Conservation (phyloP, 2,797 vertebrate species). For the Phrynocephalus forsythii region DNA sequence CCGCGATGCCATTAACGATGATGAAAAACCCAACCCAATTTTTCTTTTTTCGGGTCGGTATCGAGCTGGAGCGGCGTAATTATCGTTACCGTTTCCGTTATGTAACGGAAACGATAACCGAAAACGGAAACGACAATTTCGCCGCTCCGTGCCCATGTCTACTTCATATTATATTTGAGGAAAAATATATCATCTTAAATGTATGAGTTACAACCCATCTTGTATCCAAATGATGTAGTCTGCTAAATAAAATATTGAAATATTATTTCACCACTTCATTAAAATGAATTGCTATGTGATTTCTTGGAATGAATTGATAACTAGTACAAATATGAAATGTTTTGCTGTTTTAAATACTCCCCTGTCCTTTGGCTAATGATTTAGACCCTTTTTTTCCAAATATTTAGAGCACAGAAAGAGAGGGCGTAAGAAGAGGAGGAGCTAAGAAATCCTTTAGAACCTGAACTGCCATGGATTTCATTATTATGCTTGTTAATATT, state of each 20-base stretch:
- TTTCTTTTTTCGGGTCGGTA: too few species aligned
- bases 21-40: too few species aligned
- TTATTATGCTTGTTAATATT: conserved; percentile 18
- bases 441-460: neutral
- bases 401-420: neutral
- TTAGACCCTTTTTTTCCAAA: conserved; percentile 31
- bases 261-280: neutral
- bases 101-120: too few species aligned
- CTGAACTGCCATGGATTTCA: conserved; percentile 9
- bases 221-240: neutral
- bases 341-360: neutral
- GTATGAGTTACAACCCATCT: neutral
- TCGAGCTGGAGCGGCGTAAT: too few species aligned
- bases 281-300: neutral
- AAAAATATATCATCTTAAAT: neutral
- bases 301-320: neutral
- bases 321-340: neutral
- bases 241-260: conserved; percentile 3
- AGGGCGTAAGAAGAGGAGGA: neutral
- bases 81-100: too few species aligned
- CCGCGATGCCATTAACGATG: too few species aligned
- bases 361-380: neutral
- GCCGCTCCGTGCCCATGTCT: too few species aligned
- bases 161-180: neutral
- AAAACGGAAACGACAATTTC: too few species aligned